Evolutionary conservation across 1,140 invertebrate species (phyloP).

Genomic region (Zaprionus ghesquierei): DNA sequence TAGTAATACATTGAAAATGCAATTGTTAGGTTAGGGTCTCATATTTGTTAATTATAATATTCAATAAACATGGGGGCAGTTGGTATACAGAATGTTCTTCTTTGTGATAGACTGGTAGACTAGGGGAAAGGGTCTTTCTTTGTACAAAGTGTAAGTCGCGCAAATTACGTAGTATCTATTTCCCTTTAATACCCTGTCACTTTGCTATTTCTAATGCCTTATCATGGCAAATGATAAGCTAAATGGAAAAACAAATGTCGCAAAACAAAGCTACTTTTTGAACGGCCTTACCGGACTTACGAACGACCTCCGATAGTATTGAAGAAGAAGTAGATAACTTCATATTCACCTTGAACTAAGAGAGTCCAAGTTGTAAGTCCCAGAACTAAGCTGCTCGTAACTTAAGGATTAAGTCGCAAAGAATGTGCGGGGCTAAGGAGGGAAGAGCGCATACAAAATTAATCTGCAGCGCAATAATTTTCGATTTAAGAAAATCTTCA

Average conservation of each 20-base stretch:
- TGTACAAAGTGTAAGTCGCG: no score
- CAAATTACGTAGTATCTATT: neutral
- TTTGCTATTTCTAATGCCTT: constrained; percentile 30
- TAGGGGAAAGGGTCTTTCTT: no score
- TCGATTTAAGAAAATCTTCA: constrained; percentile 69
- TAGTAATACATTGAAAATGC: no score
- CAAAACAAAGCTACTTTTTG: constrained; percentile 9
- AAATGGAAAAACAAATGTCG: neutral
- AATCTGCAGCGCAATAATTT: constrained; percentile 73
- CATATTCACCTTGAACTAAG: constrained; percentile 56
- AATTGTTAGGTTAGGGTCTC: no score
- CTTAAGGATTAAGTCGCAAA: constrained; percentile 24
- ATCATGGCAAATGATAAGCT: constrained; percentile 31
- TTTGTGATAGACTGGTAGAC: no score
- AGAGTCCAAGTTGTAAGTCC: constrained; percentile 35
- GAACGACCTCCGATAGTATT: constrained; percentile 1
- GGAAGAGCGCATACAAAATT: constrained; percentile 57
- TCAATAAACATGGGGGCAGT: no score
- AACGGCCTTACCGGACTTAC: constrained; percentile 20
- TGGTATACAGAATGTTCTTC: no score
- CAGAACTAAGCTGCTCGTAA: constrained; percentile 50
- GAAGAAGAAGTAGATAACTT: no score
- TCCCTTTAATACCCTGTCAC: neutral
- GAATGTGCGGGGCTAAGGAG: constrained; percentile 20
- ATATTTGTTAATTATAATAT: no score